A percentile compares a stretch with the other conserved stretches of the same genome.
Conservation (phyloP, 2,888 invertebrate species). For the Drosophila recens region DNA sequence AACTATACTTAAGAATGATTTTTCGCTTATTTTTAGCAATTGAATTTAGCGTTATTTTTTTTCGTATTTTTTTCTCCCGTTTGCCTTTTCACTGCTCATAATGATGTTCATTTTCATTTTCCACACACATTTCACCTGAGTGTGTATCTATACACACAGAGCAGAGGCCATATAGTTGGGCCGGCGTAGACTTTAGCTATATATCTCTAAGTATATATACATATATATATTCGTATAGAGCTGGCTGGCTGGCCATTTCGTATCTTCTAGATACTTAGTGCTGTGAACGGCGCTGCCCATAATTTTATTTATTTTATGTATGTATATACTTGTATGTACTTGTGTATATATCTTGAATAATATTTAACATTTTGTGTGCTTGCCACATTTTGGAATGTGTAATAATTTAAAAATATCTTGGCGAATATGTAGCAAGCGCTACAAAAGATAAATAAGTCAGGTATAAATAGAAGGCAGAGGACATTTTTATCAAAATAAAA, state of each 20-base stretch:
- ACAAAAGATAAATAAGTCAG: conserved; percentile 74
- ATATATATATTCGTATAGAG: conserved; percentile 26
- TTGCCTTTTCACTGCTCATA: conserved; percentile 50
- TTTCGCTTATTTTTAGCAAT: conserved; percentile 81
- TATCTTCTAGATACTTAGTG: conserved; percentile 72
- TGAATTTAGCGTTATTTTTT: conserved; percentile 62
- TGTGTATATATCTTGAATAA: conserved; percentile 51
- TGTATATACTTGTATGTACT: conserved; percentile 23
- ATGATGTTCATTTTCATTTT: conserved; percentile 79
- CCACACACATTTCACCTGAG: conserved; percentile 84
- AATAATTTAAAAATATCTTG: conserved; percentile 82
- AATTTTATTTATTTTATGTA: conserved; percentile 77
- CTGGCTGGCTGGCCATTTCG: conserved; percentile 51
- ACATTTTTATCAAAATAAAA: conserved; percentile 27
- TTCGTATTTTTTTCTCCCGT: conserved; percentile 52
- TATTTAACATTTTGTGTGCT: conserved; percentile 69
- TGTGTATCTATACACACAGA: conserved; percentile 45
- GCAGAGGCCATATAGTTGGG: conserved; percentile 47
- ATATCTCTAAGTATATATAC: conserved; percentile 1
- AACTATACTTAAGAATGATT: conserved; percentile 68
- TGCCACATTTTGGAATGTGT: conserved; percentile 84
- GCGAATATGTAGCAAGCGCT: conserved; percentile 70
- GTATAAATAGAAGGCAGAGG: conserved; percentile 55
- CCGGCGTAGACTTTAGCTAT: conserved; percentile 21
- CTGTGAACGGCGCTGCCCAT: conserved; percentile 61